Conservation (phyloP, 2,888 invertebrate species). For the Drosophila trichaetosa region DNA sequence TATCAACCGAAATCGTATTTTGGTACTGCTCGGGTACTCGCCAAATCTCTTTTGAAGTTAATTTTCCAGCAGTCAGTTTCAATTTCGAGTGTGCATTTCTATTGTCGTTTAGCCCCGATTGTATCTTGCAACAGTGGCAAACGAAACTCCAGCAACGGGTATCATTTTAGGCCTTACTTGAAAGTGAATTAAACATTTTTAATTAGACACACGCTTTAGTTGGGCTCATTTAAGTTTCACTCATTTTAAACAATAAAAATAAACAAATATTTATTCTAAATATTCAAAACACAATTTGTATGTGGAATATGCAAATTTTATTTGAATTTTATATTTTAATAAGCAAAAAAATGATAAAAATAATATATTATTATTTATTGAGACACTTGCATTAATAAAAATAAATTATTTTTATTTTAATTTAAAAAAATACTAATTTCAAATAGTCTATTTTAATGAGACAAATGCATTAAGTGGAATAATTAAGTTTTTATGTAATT, state of each 20-base stretch:
- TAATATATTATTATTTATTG: not conserved
- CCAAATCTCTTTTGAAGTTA: constrained; percentile 72
- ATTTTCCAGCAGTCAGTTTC: constrained; percentile 80
- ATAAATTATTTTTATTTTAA: too few species aligned
- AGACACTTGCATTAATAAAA: not conserved
- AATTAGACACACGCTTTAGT: not conserved
- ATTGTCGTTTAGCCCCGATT: constrained; percentile 10
- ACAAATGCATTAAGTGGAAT: not conserved
- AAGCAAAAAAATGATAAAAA: too few species aligned
- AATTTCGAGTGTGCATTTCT: constrained; percentile 64
- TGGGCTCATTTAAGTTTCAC: not conserved
- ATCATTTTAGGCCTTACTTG: not conserved
- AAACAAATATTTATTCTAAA: too few species aligned
- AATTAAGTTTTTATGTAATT: too few species aligned
- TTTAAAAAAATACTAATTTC: too few species aligned
- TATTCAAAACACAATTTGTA: not conserved
- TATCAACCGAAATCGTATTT: constrained; percentile 62
- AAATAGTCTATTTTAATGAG: too few species aligned
- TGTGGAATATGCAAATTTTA: not conserved
- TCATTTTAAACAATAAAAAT: not conserved
- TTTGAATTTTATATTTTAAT: not conserved
- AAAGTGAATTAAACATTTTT: not conserved
- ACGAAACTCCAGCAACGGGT: not conserved
- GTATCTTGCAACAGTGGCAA: constrained; percentile 21
- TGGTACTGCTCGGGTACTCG: constrained; percentile 53